A percentile compares a stretch with the other conserved stretches of the same genome.
These are phyloP conservation scores for Pachyramphus minor DNA, from an alignment of 2,113 vertebrate genomes.

Conservation along the genomic window DNA sequence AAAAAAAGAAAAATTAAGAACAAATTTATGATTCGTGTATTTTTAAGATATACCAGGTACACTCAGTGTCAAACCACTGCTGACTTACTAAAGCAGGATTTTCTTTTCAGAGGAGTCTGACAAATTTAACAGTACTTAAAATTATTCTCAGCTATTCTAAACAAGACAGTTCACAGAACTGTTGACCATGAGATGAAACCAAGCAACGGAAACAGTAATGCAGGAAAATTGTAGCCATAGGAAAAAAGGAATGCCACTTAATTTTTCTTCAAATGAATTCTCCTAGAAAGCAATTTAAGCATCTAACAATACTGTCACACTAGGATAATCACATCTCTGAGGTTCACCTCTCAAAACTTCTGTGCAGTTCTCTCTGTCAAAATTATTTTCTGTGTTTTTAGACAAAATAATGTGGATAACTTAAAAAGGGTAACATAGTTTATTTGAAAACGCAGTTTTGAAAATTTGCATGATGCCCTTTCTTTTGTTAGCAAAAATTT, in stretches of 20 bases:
- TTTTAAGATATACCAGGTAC: background rate
- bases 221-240: background rate
- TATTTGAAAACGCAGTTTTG: background rate
- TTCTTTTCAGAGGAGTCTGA: background rate
- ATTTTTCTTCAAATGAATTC: constrained; percentile 9
- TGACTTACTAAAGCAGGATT: background rate
- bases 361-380: background rate
- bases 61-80: background rate
- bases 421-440: background rate
- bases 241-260: background rate
- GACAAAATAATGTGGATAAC: background rate
- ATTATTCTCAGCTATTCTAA: background rate
- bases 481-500: background rate
- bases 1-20: background rate
- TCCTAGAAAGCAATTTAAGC: constrained; percentile 59
- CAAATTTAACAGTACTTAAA: background rate
- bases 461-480: background rate
- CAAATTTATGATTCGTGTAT: background rate
- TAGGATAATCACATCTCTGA: constrained; percentile 13
- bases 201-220: background rate
- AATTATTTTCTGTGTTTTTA: background rate
- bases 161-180: background rate
- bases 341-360: background rate
- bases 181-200: background rate
- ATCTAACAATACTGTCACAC: constrained; percentile 45